Evolutionary conservation across 2,888 invertebrate genomes (phyloP), one percentile per base, ranked within the genome.

Genomic region (Patella ulyssiponensis): DNA sequence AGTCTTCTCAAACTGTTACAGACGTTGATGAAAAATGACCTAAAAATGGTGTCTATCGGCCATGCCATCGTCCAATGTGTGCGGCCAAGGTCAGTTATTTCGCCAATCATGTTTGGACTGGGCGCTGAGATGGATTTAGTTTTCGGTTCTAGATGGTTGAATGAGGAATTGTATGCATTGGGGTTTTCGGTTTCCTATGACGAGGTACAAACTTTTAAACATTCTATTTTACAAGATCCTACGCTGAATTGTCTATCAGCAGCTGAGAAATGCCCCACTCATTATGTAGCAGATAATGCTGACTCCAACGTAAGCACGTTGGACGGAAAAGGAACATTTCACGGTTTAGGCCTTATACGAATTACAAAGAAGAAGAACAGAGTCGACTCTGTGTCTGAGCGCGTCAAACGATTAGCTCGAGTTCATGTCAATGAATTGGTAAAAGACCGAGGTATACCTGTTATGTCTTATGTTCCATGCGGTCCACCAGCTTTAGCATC

Each of bases 121-220:
- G 71, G 71, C 27, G 71, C 27, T 51, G 71, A 71, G 17, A 17
- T 71, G 71, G 71, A 71, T 51, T 27, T 23, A 11, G 71, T 71
- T 11, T 71, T 71, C 27, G 71, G 71, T 17, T 71, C 71, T 17
- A 71, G 27, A 23, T 71, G 71, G 71, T 27, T 71, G 51, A 71
- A 44, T 27, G 27, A 71, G n/a, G 71, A 71, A 33, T 51, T 71
- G 33, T 33, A n/a, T 17, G 17, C 20, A 23, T 44, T 71, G 17
- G 51, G 71, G 27, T 71, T 71, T 71, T 71, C 71, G 20, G 27
- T 71, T 17, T 23, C 20, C 51, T 71, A 71, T 20, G 71, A 71
- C 51, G 44, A 71, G 27, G 71, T 71, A 12, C n/a, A 20, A 20
- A 71, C 23, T 20, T 64, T 20, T 15, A 64, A 64, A 20, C 64